These are phyloP conservation scores for Apotomis capreana DNA, from an alignment of 2,888 invertebrate genomes.

Conservation along the genomic window DNA sequence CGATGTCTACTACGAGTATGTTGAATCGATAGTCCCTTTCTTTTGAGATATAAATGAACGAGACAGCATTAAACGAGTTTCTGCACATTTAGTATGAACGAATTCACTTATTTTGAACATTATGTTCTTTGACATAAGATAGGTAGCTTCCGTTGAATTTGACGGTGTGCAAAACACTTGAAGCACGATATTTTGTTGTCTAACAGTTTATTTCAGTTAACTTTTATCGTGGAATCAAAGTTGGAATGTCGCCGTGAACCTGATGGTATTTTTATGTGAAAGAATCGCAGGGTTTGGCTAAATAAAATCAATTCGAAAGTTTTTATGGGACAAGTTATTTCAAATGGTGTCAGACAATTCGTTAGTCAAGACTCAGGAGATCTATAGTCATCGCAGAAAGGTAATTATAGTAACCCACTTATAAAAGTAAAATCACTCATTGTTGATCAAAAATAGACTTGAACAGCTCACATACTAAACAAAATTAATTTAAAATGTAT, in stretches of 20 bases:
- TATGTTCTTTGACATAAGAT: neutral
- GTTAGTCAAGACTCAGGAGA: too few species aligned
- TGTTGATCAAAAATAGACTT: too few species aligned
- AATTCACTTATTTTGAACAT: neutral
- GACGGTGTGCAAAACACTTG: neutral
- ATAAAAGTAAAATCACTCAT: too few species aligned
- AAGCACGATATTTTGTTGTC: neutral
- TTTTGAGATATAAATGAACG: neutral
- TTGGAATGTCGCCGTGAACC: neutral
- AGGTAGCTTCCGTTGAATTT: neutral
- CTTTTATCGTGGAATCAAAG: constrained; percentile 2
- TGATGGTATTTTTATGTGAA: constrained; percentile 12
- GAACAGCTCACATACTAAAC: too few species aligned
- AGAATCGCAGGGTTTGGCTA: neutral
- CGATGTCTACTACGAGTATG: neutral
- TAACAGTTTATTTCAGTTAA: constrained; percentile 13
- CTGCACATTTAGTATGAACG: neutral
- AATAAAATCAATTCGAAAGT: neutral
- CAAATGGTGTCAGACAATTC: neutral
- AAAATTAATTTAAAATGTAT: too few species aligned
- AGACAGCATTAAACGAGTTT: neutral
- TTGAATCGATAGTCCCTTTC: neutral
- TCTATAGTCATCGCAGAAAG: too few species aligned
- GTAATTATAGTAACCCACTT: too few species aligned
- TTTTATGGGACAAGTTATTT: neutral